These are phyloP conservation scores for Eulemur coronatus DNA, from an alignment of 2,797 vertebrate species.

Conservation along the genomic window DNA sequence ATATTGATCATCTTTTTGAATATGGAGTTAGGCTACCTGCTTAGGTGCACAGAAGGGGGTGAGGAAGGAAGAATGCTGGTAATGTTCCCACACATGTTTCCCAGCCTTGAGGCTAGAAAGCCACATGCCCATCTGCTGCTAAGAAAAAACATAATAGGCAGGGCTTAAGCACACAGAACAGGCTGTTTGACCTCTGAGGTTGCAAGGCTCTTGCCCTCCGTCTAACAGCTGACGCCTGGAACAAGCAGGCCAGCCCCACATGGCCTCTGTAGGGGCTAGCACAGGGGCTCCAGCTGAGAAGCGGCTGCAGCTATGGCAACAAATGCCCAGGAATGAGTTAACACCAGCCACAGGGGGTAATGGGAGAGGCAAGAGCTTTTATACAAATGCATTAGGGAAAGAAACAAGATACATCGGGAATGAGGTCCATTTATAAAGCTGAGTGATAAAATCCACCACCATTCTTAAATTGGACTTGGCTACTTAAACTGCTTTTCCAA, in stretches of 20 bases:
- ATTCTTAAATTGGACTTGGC: conserved; percentile 60
- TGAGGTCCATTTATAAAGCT: conserved; percentile 69
- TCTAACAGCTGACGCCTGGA: conserved; percentile 66
- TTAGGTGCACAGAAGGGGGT: neutral
- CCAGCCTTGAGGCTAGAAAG: conserved; percentile 17
- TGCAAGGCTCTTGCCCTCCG: conserved; percentile 44
- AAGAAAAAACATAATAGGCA: neutral
- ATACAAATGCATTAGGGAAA: conserved; percentile 65
- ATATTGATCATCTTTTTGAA: conserved; percentile 59
- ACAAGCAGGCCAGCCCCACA: conserved; percentile 23
- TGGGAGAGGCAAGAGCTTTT: conserved; percentile 55
- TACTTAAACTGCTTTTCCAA: conserved; percentile 66
- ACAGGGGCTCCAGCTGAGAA: conserved; percentile 30
- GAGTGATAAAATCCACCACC: conserved; percentile 63
- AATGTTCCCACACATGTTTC: conserved; percentile 45
- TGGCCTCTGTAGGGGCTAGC: conserved; percentile 5
- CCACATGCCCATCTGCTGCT: conserved; percentile 59
- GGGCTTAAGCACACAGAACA: conserved; percentile 9
- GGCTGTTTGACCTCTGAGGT: conserved; percentile 64
- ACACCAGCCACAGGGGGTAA: conserved; percentile 66
- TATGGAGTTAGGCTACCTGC: conserved; percentile 54
- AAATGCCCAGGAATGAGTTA: conserved; percentile 67
- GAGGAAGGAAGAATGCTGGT: neutral
- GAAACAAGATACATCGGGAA: neutral
- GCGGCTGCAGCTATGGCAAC: conserved; percentile 69